phyloP scores from a whole-genome alignment of 2,797 vertebrate genomes.

The Gorsachius magnificus region DNA sequence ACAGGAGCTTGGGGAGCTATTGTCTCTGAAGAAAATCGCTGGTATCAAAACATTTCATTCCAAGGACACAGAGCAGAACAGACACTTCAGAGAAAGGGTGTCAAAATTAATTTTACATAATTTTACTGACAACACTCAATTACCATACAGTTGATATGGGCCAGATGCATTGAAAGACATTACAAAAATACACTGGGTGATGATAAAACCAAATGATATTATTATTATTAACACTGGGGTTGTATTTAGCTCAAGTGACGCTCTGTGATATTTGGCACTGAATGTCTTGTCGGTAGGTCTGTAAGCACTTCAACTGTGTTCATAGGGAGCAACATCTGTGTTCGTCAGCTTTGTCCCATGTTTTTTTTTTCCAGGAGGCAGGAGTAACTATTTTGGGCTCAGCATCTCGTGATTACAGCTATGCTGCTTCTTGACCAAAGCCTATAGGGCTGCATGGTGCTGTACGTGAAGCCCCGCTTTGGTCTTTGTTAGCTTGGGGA shows the following conservation, averaged over 20 bases:
- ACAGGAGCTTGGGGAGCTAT: not conserved
- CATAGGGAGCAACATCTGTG: not conserved
- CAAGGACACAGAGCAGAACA: not conserved
- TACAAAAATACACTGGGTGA: not conserved
- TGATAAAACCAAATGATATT: not conserved
- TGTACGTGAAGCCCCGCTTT: not conserved
- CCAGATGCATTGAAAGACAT: not conserved
- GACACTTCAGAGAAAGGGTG: conserved; percentile 2
- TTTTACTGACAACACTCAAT: conserved; percentile 9
- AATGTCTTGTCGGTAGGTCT: accelerated
- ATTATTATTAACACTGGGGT: not conserved
- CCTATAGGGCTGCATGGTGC: not conserved
- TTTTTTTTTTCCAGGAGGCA: not conserved
- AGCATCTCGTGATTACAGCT: not conserved
- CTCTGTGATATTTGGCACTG: not conserved
- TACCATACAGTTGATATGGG: not conserved
- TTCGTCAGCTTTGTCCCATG: not conserved
- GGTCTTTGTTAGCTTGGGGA: not conserved
- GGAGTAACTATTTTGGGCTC: not conserved
- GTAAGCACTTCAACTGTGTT: not conserved
- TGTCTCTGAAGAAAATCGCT: not conserved
- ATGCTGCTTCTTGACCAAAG: not conserved
- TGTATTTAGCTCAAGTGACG: not conserved
- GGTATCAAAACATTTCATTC: not conserved
- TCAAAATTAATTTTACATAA: conserved; percentile 33